These are phyloP conservation scores for Fulica atra DNA, from an alignment of 2,113 vertebrate species.

Conservation along the genomic window DNA sequence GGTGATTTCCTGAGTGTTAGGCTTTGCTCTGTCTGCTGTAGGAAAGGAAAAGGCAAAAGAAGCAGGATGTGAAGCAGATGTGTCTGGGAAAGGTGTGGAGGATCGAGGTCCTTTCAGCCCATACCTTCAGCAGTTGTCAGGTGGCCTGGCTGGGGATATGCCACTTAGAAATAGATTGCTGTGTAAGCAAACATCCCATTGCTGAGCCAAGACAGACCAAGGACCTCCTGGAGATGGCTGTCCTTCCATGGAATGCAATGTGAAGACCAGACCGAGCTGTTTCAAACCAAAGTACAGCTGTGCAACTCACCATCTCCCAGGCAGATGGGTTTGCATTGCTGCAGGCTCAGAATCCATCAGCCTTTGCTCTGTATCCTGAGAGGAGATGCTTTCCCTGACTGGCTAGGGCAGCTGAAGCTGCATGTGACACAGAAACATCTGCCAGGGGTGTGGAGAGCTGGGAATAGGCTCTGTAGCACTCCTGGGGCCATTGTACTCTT, in stretches of 20 bases:
- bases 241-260: not conserved
- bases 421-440: not conserved
- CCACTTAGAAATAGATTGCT: not conserved
- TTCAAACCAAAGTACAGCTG: not conserved
- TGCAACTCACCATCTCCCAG: not conserved
- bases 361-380: not conserved
- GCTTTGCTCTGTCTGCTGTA: not conserved
- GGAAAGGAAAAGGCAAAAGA: not conserved
- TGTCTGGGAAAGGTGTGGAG: not conserved
- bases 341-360: not conserved
- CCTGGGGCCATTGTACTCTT: not conserved
- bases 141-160: not conserved
- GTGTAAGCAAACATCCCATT: fast-evolving
- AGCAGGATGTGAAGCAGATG: fast-evolving
- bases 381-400: not conserved
- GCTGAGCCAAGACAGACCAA: not conserved
- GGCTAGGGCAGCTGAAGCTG: not conserved
- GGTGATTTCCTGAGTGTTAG: not conserved
- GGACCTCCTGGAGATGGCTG: not conserved
- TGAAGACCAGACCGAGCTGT: not conserved
- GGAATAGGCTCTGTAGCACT: not conserved
- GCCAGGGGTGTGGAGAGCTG: not conserved
- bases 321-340: not conserved
- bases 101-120: not conserved
- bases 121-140: not conserved